Percentiles rank a stretch among this genome's conserved stretches.
These are phyloP conservation scores for Drosophila sp. DNA, from an alignment of 1,140 invertebrate species.

Conservation along the genomic window DNA sequence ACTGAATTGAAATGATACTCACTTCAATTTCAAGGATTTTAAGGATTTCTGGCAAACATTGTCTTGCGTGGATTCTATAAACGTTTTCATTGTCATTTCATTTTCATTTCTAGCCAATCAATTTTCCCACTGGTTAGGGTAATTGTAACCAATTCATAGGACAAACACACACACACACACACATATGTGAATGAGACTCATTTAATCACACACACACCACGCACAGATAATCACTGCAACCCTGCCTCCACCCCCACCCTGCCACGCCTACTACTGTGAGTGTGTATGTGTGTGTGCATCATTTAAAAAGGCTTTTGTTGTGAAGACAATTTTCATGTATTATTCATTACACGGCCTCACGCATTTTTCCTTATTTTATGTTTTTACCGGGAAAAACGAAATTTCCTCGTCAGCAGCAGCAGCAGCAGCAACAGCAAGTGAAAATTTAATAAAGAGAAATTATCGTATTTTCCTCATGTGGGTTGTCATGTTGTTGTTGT, in stretches of 20 bases:
- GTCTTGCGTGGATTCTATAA: neutral
- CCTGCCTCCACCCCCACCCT: neutral
- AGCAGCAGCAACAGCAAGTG: conserved; percentile 12
- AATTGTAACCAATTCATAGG: conserved; percentile 19
- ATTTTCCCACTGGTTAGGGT: conserved; percentile 14
- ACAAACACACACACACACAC: conserved; percentile 19
- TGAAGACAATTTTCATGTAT: conserved; percentile 23
- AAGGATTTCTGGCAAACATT: neutral
- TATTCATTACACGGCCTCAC: conserved; percentile 27
- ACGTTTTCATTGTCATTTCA: conserved; percentile 11
- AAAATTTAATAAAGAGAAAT: conserved; percentile 32
- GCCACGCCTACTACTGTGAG: neutral
- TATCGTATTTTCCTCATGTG: conserved; percentile 15
- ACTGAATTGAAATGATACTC: neutral
- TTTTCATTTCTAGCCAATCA: conserved; percentile 11
- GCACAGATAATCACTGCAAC: conserved; percentile 24
- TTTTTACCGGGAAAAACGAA: conserved; percentile 11
- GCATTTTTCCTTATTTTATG: conserved; percentile 26
- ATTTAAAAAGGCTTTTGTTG: conserved; percentile 30
- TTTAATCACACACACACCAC: conserved; percentile 19
- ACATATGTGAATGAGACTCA: conserved; percentile 13
- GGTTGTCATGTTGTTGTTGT: conserved; percentile 12
- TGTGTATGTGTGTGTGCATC: neutral
- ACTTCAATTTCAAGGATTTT: neutral
- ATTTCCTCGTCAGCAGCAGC: conserved; percentile 14